Conservation (phyloP, 2,888 invertebrate genomes). For the Ectobius pallidus region DNA sequence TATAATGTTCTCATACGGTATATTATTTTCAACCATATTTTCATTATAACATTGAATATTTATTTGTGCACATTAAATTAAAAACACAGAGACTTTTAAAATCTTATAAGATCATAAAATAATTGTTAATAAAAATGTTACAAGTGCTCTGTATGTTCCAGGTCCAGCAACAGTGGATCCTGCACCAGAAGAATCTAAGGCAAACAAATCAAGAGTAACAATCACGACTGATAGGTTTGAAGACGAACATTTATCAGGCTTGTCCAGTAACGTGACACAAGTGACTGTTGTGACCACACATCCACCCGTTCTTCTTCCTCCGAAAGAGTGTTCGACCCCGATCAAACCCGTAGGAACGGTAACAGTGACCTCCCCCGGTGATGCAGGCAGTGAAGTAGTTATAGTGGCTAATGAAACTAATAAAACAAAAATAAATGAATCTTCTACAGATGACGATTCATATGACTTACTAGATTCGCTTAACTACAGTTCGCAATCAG, state of each 20-base stretch:
- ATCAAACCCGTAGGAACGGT: background rate
- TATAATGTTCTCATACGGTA: too few relatives aligned
- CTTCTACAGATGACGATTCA: slow-evolving; percentile 75
- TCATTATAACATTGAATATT: too few relatives aligned
- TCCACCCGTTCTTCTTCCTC: slow-evolving; percentile 69
- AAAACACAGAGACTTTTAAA: too few relatives aligned
- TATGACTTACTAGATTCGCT: slow-evolving; percentile 77
- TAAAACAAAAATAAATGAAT: slow-evolving; percentile 69
- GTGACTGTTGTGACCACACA: slow-evolving; percentile 84
- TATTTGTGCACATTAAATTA: too few relatives aligned
- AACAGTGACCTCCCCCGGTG: slow-evolving; percentile 36
- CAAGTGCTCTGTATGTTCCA: too few relatives aligned
- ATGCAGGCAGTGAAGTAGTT: slow-evolving; percentile 71
- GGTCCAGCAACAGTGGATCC: slow-evolving; percentile 19
- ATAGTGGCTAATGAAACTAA: slow-evolving; percentile 79
- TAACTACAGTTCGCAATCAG: slow-evolving; percentile 60
- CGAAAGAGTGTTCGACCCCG: slow-evolving; percentile 59
- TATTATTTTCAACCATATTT: too few relatives aligned
- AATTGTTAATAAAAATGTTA: too few relatives aligned
- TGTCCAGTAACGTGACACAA: slow-evolving; percentile 69
- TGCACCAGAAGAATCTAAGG: slow-evolving; percentile 40
- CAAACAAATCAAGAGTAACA: slow-evolving; percentile 41
- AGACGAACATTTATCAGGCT: slow-evolving; percentile 28
- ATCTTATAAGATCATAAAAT: too few relatives aligned
- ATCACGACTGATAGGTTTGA: slow-evolving; percentile 38